Conservation (phyloP, 2,888 invertebrate genomes). For the Eristalinus aeneus region DNA sequence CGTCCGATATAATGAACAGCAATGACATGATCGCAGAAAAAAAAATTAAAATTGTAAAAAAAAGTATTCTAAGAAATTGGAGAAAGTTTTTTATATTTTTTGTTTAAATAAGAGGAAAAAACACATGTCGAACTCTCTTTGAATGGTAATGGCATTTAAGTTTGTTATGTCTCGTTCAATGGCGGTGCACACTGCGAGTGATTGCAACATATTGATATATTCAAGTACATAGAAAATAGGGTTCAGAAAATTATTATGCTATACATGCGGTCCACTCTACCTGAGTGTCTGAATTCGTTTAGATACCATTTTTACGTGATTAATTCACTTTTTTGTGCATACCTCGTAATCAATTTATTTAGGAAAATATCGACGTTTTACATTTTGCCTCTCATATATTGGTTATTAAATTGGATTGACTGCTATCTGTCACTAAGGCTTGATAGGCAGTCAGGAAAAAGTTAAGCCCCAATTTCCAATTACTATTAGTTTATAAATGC, state of each 20-base stretch:
- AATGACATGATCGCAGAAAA: conserved; percentile 37
- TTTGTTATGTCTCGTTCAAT: conserved; percentile 41
- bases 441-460: no score
- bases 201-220: not conserved
- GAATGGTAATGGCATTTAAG: conserved; percentile 17
- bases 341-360: not conserved
- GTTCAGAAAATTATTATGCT: not conserved
- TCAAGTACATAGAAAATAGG: not conserved
- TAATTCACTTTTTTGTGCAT: not conserved
- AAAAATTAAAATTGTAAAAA: conserved; percentile 16
- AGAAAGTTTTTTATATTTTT: conserved; percentile 43
- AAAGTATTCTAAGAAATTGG: conserved; percentile 53
- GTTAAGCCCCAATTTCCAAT: no score
- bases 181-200: not conserved
- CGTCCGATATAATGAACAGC: conserved; percentile 5
- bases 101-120: not conserved
- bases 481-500: no score
- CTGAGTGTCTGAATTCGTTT: not conserved
- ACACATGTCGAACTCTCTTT: conserved; percentile 5
- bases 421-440: no score
- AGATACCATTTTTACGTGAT: not conserved
- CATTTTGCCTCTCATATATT: not conserved
- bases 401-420: no score
- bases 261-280: not conserved
- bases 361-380: not conserved